A percentile compares a stretch with the other conserved stretches of the same genome.
These are phyloP conservation scores for Lasioglossum calceatum DNA, from an alignment of 2,888 invertebrate species.

Conservation along the genomic window DNA sequence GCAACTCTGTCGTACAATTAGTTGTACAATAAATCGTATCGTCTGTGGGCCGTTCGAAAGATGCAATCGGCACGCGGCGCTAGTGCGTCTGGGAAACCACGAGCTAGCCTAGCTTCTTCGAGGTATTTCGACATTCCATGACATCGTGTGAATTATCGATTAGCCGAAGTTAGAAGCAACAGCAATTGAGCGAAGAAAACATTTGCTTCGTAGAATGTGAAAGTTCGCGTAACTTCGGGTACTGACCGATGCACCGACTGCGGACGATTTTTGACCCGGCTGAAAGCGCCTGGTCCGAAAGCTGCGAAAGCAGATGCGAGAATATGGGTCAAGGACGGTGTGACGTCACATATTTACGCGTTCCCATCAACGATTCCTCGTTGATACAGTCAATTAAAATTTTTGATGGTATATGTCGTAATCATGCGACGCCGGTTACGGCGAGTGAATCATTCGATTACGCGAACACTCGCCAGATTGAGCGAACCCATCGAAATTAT, in stretches of 20 bases:
- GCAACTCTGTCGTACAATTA: too few species aligned
- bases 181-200: slow-evolving; percentile 62
- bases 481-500: not conserved
- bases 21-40: not conserved
- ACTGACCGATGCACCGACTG: not conserved
- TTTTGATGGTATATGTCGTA: not conserved
- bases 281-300: not conserved
- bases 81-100: not conserved
- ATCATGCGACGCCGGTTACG: not conserved
- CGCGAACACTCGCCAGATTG: not conserved
- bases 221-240: slow-evolving; percentile 33
- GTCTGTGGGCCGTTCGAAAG: not conserved
- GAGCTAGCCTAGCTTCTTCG: not conserved
- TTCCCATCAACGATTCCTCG: not conserved
- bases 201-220: not conserved
- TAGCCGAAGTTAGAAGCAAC: slow-evolving; percentile 21
- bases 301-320: not conserved
- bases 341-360: not conserved
- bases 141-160: not conserved
- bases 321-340: slow-evolving; percentile 26
- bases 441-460: not conserved
- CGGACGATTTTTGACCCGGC: not conserved
- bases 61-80: not conserved
- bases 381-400: not conserved
- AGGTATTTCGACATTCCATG: not conserved